Evolutionary conservation across 1,140 invertebrate species (phyloP).

Genomic region (Nymphalis io): DNA sequence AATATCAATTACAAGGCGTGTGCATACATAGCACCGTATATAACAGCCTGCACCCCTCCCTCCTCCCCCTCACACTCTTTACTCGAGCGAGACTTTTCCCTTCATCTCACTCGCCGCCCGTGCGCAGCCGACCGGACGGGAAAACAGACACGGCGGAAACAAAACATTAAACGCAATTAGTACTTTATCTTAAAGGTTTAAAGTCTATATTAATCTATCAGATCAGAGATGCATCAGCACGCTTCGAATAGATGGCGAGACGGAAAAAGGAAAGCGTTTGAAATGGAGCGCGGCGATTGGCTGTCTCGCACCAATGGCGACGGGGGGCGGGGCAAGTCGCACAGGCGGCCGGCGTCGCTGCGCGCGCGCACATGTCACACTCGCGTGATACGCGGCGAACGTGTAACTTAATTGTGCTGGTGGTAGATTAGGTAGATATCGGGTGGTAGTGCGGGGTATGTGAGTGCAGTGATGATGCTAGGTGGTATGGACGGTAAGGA

Average conservation of each 20-base stretch:
- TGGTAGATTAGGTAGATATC: background rate
- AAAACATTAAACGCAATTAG: constrained; percentile 12
- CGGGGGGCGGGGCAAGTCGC: constrained; percentile 58
- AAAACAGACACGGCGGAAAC: constrained; percentile 67
- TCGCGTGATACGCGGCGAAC: constrained; percentile 43
- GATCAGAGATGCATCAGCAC: constrained; percentile 59
- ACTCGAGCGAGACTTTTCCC: constrained; percentile 33
- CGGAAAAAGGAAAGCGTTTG: constrained; percentile 72
- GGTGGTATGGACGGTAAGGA: constrained; percentile 76
- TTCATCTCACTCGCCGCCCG: constrained; percentile 62
- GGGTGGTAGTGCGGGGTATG: constrained; percentile 43
- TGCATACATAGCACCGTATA: constrained; percentile 42
- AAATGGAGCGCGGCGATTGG: constrained; percentile 77
- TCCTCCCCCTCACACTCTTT: background rate
- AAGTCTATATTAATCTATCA: constrained; percentile 35
- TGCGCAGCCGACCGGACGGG: constrained; percentile 73
- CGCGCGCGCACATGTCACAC: constrained; percentile 55
- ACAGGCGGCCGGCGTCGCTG: constrained; percentile 42
- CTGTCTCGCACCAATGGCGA: constrained; percentile 67
- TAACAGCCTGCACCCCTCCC: constrained; percentile 29
- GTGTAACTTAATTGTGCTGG: constrained; percentile 34
- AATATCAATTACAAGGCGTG: constrained; percentile 64
- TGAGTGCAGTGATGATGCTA: constrained; percentile 67
- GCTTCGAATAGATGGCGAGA: constrained; percentile 76
- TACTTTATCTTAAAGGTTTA: constrained; percentile 26